phyloP scores from a whole-genome alignment of 2,113 vertebrate species.

The Xenopus laevis region DNA sequence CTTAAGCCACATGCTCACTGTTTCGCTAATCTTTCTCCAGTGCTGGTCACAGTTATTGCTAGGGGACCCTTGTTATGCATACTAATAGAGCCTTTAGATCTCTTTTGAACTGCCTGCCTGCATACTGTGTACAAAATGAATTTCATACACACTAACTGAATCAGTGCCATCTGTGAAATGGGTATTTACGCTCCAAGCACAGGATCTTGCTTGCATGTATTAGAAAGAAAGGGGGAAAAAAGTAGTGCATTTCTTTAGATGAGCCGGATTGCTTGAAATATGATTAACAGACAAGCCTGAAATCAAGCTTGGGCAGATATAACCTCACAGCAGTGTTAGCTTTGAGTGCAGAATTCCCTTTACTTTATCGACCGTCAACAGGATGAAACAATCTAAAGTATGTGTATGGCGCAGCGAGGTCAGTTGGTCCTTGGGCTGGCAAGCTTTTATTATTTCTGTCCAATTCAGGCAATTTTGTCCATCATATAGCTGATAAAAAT shows the following conservation, averaged over 20 bases:
- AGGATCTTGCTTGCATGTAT: slow-evolving; percentile 27
- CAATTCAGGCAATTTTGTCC: no score
- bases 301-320: neutral
- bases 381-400: no score
- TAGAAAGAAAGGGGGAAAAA: slow-evolving; percentile 9
- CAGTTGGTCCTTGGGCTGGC: no score
- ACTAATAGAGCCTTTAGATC: slow-evolving; percentile 48
- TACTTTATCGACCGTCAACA: neutral
- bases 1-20: slow-evolving; percentile 5
- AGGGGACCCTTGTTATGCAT: slow-evolving; percentile 46
- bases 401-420: no score
- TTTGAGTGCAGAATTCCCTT: neutral
- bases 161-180: slow-evolving; percentile 38
- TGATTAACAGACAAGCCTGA: slow-evolving; percentile 13
- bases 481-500: no score
- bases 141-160: slow-evolving; percentile 19
- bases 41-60: slow-evolving; percentile 41
- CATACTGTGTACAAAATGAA: slow-evolving; percentile 30
- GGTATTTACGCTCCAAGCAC: slow-evolving; percentile 33
- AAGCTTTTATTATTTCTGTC: no score
- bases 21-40: slow-evolving; percentile 39
- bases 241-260: slow-evolving; percentile 29
- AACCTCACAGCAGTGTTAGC: neutral
- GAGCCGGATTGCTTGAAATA: slow-evolving; percentile 27
- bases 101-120: slow-evolving; percentile 46